Evolutionary conservation across 1,140 invertebrate genomes (phyloP), one percentile per base, ranked within the genome.

Genomic region (Stegodyphus dumicola): DNA sequence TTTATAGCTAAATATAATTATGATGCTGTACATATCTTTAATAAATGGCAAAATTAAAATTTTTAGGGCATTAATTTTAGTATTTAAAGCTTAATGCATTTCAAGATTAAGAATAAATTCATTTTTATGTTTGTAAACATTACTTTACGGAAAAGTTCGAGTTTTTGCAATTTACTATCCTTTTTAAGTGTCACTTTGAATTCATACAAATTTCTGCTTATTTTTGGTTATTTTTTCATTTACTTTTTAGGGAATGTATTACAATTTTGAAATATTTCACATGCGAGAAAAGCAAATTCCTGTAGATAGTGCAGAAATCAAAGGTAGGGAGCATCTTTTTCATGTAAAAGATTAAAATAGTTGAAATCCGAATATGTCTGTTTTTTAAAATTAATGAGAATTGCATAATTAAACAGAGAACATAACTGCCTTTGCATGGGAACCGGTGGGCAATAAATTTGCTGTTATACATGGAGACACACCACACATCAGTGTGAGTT

Each of bases 221-320:
- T 60, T 33, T 33, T 33, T 33, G 33, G 33, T 33, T 86, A 73
- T 87, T 60, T 11, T 70, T 13, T 15, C 9, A n/a, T 83, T 48
- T 88, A 88, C 88, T 91, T 92, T n/a, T 64, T 88, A 95, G 94
- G 97, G 98, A 88, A 96, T 99, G 93, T 98, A 98, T 88, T 99
- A 97, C 91, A 99, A 99, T 90, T 98, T 99, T 92, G 98, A 99
- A 92, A 96, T 99, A 87, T 99, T 99, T 92, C 96, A 98, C 89
- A 97, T 99, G 94, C 92, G 96, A 78, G 97, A 99, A 89, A 99
- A 99, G 90, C 95, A 99, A 90, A 96, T 99, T 87, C 98, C 99
- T 0, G 97, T 99, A 0, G 98, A 99, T 90, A 98, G 96, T 79
- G 95, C 99, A 7, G 98, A 99, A 92, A 96, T 97, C 83, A 93